A percentile compares a stretch with the other conserved stretches of the same genome.
phyloP scores from a whole-genome alignment of 2,888 invertebrate genomes.

The Calliphora vomitoria region DNA sequence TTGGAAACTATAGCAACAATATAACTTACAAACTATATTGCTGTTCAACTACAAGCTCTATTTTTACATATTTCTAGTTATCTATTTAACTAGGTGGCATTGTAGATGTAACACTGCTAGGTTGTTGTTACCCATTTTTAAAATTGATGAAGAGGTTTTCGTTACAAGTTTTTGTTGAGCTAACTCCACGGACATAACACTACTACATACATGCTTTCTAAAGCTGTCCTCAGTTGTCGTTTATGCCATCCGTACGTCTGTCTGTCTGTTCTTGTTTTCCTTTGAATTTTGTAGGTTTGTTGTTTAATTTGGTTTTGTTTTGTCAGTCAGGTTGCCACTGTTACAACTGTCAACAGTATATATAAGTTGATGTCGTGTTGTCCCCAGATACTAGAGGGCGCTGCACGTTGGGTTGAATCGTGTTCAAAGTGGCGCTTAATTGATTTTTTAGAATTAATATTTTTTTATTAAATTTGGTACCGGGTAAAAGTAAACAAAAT shows the following conservation, averaged over 20 bases:
- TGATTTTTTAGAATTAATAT: too few relatives aligned
- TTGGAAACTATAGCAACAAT: too few relatives aligned
- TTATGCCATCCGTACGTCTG: background rate
- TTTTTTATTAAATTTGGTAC: too few relatives aligned
- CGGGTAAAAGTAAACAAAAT: too few relatives aligned
- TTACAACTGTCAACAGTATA: conserved; percentile 52
- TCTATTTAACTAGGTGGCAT: conserved; percentile 10
- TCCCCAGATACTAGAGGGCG: conserved; percentile 58
- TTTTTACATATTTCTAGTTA: background rate
- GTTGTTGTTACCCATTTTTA: conserved; percentile 16
- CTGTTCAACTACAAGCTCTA: background rate
- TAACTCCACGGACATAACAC: background rate
- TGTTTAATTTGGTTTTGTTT: conserved; percentile 11
- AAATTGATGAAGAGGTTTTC: conserved; percentile 39
- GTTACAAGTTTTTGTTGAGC: background rate
- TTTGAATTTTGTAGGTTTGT: background rate
- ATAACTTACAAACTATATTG: background rate
- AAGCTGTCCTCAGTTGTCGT: conserved; percentile 33
- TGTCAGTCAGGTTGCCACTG: conserved; percentile 40
- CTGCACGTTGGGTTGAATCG: too few relatives aligned
- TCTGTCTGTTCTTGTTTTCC: background rate
- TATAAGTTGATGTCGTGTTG: conserved; percentile 28
- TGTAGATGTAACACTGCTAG: background rate
- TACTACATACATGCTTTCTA: background rate
- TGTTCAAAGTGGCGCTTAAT: too few relatives aligned